Conservation (phyloP, 2,888 invertebrate genomes). For the Mimas tiliae region DNA sequence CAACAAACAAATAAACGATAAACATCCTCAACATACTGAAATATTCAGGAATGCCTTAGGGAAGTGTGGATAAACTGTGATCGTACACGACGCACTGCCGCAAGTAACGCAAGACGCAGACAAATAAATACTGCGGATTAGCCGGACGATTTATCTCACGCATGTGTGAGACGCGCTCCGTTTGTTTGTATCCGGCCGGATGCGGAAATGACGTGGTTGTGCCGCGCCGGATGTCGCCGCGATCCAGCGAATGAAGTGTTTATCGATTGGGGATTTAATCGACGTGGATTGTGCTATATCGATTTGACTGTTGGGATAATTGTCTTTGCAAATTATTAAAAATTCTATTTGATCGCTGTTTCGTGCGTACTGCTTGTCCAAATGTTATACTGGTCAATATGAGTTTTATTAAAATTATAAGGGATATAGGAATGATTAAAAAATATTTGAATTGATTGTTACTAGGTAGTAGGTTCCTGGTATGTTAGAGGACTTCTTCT, state of each 20-base stretch:
- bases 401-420: no score
- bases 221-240: slow-evolving; percentile 67
- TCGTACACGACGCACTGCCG: slow-evolving; percentile 25
- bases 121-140: slow-evolving; percentile 67
- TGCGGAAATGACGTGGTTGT: slow-evolving; percentile 68
- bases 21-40: slow-evolving; percentile 11
- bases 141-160: slow-evolving; percentile 72
- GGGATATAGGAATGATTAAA: no score
- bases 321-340: no score
- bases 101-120: slow-evolving; percentile 37
- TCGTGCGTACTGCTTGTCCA: no score
- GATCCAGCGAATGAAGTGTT: slow-evolving; percentile 40
- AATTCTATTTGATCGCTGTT: no score
- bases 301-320: background rate
- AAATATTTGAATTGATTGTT: no score
- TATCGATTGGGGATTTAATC: slow-evolving; percentile 13
- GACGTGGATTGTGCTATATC: slow-evolving; percentile 8
- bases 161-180: slow-evolving; percentile 72
- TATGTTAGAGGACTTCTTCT: no score
- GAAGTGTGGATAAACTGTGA: slow-evolving; percentile 7
- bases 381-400: no score
- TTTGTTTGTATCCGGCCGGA: slow-evolving; percentile 62
- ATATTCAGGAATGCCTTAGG: slow-evolving; percentile 1
- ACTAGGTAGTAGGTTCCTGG: no score
- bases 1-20: background rate